phyloP scores from a whole-genome alignment of 2,797 vertebrate species.

The Falco cherrug region DNA sequence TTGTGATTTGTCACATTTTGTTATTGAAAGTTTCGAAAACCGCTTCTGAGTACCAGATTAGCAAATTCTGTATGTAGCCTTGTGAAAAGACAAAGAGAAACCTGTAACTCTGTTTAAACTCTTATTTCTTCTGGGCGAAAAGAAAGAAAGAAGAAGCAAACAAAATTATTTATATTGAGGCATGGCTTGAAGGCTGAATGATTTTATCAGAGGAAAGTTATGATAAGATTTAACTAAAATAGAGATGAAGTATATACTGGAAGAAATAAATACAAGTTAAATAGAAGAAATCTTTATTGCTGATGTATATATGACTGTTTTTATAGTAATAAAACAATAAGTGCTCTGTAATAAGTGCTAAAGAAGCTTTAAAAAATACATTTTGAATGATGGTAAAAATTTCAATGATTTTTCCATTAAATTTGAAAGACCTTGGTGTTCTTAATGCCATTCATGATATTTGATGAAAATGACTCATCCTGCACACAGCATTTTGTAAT shows the following conservation, averaged over 20 bases:
- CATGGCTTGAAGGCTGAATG: neutral
- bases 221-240: neutral
- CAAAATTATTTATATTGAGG: neutral
- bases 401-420: neutral
- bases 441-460: neutral
- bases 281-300: neutral
- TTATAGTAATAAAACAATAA: neutral
- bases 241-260: neutral
- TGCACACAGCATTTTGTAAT: conserved; percentile 19
- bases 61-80: neutral
- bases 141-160: rapidly evolving
- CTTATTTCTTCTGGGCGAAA: rapidly evolving
- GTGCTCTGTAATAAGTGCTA: neutral
- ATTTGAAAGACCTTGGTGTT: neutral
- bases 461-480: conserved; percentile 44
- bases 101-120: neutral
- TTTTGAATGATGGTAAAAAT: neutral
- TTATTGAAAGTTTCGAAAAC: neutral
- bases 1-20: neutral
- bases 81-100: neutral
- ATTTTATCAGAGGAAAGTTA: neutral
- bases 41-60: neutral
- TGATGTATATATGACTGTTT: neutral
- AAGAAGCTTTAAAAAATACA: neutral
- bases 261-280: neutral